Evolutionary conservation across 2,888 invertebrate genomes (phyloP), one percentile per base, ranked within the genome.

Genomic region (Tubiluchus corallicola): DNA sequence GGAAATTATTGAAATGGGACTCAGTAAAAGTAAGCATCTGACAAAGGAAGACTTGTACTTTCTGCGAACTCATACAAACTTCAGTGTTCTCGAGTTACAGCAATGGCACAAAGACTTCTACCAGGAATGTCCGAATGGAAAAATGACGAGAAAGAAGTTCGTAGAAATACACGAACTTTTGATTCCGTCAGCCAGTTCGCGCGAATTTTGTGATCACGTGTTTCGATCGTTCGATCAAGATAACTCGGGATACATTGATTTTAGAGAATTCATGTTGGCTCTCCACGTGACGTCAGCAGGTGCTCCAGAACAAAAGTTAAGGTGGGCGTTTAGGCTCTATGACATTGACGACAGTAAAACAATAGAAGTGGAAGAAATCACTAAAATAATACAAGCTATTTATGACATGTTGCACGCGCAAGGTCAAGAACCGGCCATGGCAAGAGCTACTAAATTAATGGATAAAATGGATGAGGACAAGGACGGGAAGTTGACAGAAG

Each of bases 31-130:
- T n/a, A n/a, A n/a, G n/a, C 61, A 61, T 50, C 72, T 94, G 59
- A 85, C 87, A 62, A 92, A 92, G 69, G 96, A 96, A 69, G 96
- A 98, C 65, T 82, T 98, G 80, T 90, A 94, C 63, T 98, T 96
- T 71, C 76, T 98, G 55, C 92, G 92, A 70, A 79, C 83, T 53
- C 90, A 96, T 69, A 98, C 96, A 49, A 79, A 92, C 55, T 98
- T 98, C 68, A 90, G 92, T 59, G 96, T 96, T 68, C 82, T 84
- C 56, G 94, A 96, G 60, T 98, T 98, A 68, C 94, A 94, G 68
- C 94, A 96, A 70, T 98, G 96, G 96, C 96, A 98, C 71, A 92
- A 94, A 72, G 96, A 96, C 53, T 96, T 96, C 66, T 92, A 94
- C 90, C 85, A 88, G 83, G 92, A 94, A 69, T 94, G 92, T 66